phyloP scores from a whole-genome alignment of 2,113 vertebrate genomes.

The Eonycteris spelaea region DNA sequence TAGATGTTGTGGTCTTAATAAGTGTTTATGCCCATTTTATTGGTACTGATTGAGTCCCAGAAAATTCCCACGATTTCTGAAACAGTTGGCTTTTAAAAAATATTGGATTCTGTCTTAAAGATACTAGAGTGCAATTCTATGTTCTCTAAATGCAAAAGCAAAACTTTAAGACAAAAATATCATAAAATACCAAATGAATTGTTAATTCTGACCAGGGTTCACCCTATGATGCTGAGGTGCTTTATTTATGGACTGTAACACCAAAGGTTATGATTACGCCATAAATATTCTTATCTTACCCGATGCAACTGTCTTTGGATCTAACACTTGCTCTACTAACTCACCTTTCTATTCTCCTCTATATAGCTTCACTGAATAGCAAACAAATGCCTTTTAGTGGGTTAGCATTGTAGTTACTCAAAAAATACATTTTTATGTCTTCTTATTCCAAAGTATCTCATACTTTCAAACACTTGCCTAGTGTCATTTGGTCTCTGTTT shows the following conservation, averaged over 20 bases:
- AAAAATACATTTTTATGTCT: background rate
- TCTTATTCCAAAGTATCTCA: background rate
- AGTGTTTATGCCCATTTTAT: background rate
- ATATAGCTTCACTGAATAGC: background rate
- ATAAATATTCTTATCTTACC: background rate
- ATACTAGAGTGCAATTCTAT: background rate
- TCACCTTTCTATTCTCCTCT: background rate
- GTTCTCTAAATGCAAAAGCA: background rate
- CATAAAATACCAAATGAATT: background rate
- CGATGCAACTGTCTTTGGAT: background rate
- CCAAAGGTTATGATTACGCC: background rate
- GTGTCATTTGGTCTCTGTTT: conserved; percentile 60
- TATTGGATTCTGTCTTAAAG: background rate
- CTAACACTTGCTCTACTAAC: background rate
- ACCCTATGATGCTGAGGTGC: rapidly evolving
- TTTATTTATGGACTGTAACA: background rate
- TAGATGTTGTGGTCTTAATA: background rate
- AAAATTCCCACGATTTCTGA: background rate
- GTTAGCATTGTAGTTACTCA: conserved; percentile 7
- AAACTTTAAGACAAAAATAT: background rate
- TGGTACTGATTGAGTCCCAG: background rate
- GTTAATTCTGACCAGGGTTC: background rate
- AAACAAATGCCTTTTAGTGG: background rate
- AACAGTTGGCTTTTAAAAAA: background rate
- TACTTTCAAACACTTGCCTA: conserved; percentile 46